phyloP scores from a whole-genome alignment of 2,888 invertebrate species.

The Prenolepis imparis region DNA sequence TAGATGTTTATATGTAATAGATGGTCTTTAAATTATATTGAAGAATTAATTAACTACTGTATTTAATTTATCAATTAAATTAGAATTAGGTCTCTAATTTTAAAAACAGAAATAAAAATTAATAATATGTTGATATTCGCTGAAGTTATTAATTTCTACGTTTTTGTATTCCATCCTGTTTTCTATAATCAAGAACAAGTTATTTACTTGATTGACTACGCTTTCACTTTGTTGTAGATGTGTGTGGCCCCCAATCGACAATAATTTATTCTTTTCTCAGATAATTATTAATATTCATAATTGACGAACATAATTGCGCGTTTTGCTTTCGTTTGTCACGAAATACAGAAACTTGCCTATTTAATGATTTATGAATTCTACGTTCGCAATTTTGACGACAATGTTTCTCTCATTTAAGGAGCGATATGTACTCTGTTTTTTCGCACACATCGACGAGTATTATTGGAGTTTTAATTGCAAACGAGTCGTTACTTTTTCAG shows the following conservation, averaged over 20 bases:
- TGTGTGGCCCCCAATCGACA: neutral
- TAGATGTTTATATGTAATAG: neutral
- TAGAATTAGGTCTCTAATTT: neutral
- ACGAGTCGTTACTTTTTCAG: conserved; percentile 66
- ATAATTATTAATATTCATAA: too few relatives aligned
- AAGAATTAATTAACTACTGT: neutral
- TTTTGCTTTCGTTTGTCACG: neutral
- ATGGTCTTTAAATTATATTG: neutral
- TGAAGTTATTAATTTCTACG: neutral
- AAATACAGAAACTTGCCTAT: conserved; percentile 14
- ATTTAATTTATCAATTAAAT: neutral
- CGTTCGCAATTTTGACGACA: neutral
- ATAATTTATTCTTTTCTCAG: neutral
- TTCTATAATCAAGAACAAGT: neutral
- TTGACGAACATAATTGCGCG: neutral
- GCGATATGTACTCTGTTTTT: neutral
- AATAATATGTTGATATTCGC: neutral
- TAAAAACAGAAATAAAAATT: conserved; percentile 19
- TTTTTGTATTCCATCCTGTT: neutral
- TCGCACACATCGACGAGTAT: neutral
- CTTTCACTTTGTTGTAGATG: neutral
- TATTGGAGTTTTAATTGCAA: conserved; percentile 56
- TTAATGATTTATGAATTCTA: neutral
- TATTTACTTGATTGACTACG: neutral
- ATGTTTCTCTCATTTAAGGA: neutral